These are phyloP conservation scores for Dinocampus coccinellae DNA, from an alignment of 2,888 invertebrate genomes.

Conservation along the genomic window DNA sequence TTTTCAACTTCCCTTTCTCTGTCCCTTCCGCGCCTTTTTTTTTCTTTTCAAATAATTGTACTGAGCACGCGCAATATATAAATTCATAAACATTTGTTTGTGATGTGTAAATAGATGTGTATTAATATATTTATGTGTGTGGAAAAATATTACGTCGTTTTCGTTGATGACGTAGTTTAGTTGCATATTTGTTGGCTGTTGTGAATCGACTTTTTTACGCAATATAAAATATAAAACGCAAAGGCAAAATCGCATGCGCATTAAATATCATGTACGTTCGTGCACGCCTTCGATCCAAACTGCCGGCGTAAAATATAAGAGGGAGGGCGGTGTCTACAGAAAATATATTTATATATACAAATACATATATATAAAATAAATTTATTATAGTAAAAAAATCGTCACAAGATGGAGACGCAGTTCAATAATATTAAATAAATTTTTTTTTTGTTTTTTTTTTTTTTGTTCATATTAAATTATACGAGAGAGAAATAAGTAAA, in stretches of 20 bases:
- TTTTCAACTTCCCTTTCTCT: background rate
- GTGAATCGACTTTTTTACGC: constrained; percentile 49
- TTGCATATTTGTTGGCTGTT: constrained; percentile 42
- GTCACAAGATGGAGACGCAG: background rate
- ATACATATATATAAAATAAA: background rate
- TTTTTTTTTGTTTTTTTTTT: too few species aligned
- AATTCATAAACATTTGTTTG: background rate
- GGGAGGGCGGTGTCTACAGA: background rate
- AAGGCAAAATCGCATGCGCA: constrained; percentile 50
- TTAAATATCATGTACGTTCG: constrained; percentile 43
- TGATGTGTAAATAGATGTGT: too few species aligned
- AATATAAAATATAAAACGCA: too few species aligned
- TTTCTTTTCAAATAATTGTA: background rate
- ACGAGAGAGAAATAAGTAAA: too few species aligned
- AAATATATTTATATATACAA: background rate
- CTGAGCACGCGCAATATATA: constrained; percentile 23
- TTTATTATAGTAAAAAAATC: background rate
- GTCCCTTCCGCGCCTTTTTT: background rate
- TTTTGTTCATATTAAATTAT: too few species aligned
- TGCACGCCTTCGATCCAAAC: constrained; percentile 55
- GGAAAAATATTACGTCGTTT: constrained; percentile 31
- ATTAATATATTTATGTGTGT: background rate
- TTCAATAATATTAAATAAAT: constrained; percentile 15
- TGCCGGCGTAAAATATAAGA: constrained; percentile 8
- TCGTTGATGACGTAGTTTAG: constrained; percentile 37